These are phyloP conservation scores for Elysia crispata DNA, from an alignment of 2,888 invertebrate species.

Conservation along the genomic window DNA sequence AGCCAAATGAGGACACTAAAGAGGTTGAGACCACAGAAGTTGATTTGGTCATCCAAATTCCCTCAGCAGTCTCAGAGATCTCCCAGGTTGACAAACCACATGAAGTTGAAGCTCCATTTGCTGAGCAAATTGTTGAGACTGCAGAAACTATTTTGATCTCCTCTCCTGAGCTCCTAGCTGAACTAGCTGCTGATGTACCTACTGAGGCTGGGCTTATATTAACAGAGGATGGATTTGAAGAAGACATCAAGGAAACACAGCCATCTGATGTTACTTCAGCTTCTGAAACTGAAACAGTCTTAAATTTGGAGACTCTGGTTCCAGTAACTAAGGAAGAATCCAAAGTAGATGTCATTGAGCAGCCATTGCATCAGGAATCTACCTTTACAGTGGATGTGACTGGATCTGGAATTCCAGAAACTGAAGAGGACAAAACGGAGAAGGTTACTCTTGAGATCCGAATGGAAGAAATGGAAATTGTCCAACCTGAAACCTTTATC, in stretches of 20 bases:
- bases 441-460: slow-evolving; percentile 51
- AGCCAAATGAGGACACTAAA: slow-evolving; percentile 21
- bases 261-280: slow-evolving; percentile 23
- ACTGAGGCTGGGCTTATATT: slow-evolving; percentile 38
- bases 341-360: slow-evolving; percentile 32
- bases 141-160: slow-evolving; percentile 37
- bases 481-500: slow-evolving; percentile 42
- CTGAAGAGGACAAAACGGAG: slow-evolving; percentile 44
- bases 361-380: slow-evolving; percentile 9
- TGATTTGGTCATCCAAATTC: slow-evolving; percentile 51
- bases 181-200: slow-evolving; percentile 28
- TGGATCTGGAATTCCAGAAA: slow-evolving; percentile 46
- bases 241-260: slow-evolving; percentile 36
- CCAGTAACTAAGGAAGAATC: slow-evolving; percentile 43
- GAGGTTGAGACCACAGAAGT: slow-evolving; percentile 48
- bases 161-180: slow-evolving; percentile 30
- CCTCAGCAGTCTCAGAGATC: slow-evolving; percentile 56
- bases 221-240: slow-evolving; percentile 45
- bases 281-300: slow-evolving; percentile 37
- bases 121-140: slow-evolving; percentile 45
- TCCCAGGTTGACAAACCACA: slow-evolving; percentile 32
- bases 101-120: slow-evolving; percentile 39
- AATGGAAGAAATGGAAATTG: slow-evolving; percentile 48
- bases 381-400: slow-evolving; percentile 6
- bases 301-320: slow-evolving; percentile 50